phyloP scores from a whole-genome alignment of 2,797 vertebrate species.

The Brachyrhaphis roseni region DNA sequence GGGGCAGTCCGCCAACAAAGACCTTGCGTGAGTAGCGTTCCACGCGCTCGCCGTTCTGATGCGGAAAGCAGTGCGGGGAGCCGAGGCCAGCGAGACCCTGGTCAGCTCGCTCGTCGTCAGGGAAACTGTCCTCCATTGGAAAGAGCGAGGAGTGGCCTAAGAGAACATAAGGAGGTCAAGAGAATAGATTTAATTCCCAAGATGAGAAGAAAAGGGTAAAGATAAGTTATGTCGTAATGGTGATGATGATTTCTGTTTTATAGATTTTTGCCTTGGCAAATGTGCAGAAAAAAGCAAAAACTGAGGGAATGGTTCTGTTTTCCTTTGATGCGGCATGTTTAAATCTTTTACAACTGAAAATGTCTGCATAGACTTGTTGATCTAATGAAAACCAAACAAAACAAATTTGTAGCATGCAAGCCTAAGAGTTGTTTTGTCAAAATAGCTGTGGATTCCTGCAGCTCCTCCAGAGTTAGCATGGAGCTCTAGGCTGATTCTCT shows the following conservation, averaged over 20 bases:
- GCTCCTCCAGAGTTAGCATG: neutral
- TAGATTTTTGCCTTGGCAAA: neutral
- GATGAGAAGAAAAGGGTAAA: neutral
- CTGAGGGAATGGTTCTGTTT: neutral
- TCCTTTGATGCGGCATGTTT: neutral
- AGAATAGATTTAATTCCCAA: conserved; percentile 24
- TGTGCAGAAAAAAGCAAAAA: neutral
- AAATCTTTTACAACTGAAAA: neutral
- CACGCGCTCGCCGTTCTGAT: conserved; percentile 98
- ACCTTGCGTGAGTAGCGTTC: conserved; percentile 98
- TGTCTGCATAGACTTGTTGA: neutral
- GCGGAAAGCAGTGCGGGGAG: conserved; percentile 97
- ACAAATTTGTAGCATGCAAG: neutral
- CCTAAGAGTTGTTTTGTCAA: neutral
- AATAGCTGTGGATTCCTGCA: neutral
- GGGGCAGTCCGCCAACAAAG: conserved; percentile 95
- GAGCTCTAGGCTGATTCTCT: neutral
- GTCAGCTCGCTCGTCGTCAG: conserved; percentile 95
- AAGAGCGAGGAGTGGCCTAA: conserved; percentile 98
- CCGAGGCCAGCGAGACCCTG: conserved; percentile 92
- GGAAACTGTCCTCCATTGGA: conserved; percentile 98
- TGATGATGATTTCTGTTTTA: neutral
- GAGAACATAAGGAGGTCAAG: conserved; percentile 6
- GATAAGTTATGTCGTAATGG: neutral
- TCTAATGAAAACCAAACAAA: neutral